Evolutionary conservation across 2,113 vertebrate species (phyloP), one percentile per base, ranked within the genome.

Genomic region (Saccopteryx bilineata): DNA sequence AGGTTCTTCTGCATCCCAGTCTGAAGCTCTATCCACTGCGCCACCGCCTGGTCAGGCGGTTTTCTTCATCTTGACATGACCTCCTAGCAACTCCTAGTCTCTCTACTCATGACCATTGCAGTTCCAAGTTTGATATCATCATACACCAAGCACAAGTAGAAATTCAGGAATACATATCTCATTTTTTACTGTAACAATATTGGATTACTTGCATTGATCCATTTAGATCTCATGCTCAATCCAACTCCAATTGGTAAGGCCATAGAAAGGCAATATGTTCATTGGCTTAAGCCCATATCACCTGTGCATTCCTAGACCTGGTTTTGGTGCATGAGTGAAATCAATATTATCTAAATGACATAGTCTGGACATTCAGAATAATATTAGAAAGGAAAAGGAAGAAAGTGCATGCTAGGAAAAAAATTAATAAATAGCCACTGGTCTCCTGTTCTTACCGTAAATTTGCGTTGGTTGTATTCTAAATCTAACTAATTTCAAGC

Each of bases 391-490:
- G 31, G 66, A 88, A 85, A 39, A 81, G 58, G 8, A 82, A 21
- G 21, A 58, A 87, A 61, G 50, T 60, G 6, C 12, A 39, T 61
- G 21, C 18, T 61, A 69, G 65, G 76, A 91, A 65, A 83, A 9
- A 94, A 91, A 71, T 72, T 61, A 85, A 50, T 46, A 89, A 76
- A 82, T 71, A 50, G 7, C 23, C 15, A 24, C 65, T 72, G 5
- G 31, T 90, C 26, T 90, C 61, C 71, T 71, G 24, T 88, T 94
- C 24, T 79, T 74, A 81, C 7, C 82, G 0, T 89, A 89, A 79
- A 85, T 75, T 95, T 93, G 60, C 28, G 46, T 89, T 66, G 18
- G 10, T n/a, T 91, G 58, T 88, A 19, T 91, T 88, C 87, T 90
- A n/a, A 90, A 83, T n/a, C 7, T 80, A 74, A 60, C 52, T 80